Evolutionary conservation across 2,797 vertebrate genomes (phyloP).

Genomic region (Enteromius viviparus): DNA sequence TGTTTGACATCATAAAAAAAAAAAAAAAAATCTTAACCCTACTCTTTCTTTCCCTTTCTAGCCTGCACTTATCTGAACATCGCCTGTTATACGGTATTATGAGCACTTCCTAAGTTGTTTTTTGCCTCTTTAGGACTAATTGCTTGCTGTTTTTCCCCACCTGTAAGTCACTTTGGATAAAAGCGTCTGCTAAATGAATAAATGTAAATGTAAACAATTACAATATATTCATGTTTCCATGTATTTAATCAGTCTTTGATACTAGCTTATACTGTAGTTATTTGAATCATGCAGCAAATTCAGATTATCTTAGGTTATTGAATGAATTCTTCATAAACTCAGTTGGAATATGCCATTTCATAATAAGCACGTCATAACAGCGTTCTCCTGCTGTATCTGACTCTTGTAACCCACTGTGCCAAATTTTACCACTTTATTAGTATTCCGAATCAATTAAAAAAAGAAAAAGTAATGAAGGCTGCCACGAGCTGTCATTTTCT

Average conservation of each 20-base stretch:
- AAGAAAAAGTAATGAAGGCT: conserved; percentile 12
- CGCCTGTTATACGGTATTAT: no score
- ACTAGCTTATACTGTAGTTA: background rate
- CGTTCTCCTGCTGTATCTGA: background rate
- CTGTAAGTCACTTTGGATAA: no score
- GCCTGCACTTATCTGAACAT: no score
- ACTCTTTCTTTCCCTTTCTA: no score
- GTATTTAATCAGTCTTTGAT: background rate
- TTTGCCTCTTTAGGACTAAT: no score
- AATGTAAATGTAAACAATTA: background rate
- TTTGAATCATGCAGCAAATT: background rate
- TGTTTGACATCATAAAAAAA: no score
- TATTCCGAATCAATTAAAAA: conserved; percentile 1
- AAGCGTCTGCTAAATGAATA: no score
- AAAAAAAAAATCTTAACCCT: no score
- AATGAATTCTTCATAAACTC: background rate
- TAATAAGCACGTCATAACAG: background rate
- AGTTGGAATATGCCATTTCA: background rate
- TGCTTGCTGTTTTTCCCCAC: no score
- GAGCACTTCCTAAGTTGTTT: no score
- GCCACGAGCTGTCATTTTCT: background rate
- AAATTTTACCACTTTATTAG: background rate
- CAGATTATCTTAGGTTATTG: background rate
- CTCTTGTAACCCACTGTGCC: background rate
- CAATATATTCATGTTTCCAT: background rate